Base-by-base conservation (phyloP, 1,140 invertebrate species). In the Listronotus oregonensis region DNA sequence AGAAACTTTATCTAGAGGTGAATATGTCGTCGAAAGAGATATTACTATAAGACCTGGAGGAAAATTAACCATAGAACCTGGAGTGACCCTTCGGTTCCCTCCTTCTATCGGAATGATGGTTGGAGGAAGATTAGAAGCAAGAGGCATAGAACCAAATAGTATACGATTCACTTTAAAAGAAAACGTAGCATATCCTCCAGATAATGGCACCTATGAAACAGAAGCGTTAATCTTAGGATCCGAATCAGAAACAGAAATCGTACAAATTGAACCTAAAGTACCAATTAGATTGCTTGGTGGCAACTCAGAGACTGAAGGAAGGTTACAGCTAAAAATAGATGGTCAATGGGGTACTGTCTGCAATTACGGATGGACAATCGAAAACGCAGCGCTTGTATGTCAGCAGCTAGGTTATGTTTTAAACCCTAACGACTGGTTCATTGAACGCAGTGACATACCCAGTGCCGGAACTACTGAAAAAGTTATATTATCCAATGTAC, bases 311-410 rank as follows among this genome's bases (percentile, higher is more conserved):
- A 83, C 86, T 44, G 93, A 95, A 82, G 93, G 93, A 17, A 82
- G 92, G 67, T 77, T 95, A 21, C 92, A 95, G 82, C 85, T 94
- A 0, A 84, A 88, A 71, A 82, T 97, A 7, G 87, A 90, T 64
- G 85, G 89, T 14, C 88, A 88, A 79, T 99, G 97, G 97, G 97
- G 97, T 49, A 97, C 95, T 0, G 93, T 99, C 5, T 99, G 97
- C 75, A 94, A 95, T 81, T 93, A 98, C 77, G 91, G 90, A 27
- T 99, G 97, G 95, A 96, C 89, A 47, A 89, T 94, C n/a, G 83
- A 88, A 46, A 90, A 95, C 72, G 95, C 97, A 3, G 91, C 94
- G 0, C 79, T 99, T 17, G 96, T 94, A 0, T 99, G 97, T 77
- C 93, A 97, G 81, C 96, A 98, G 80, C 79, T 99, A 59, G 97